Percentiles rank a stretch among this genome's conserved stretches.
Evolutionary conservation across 2,797 vertebrate species (phyloP).

Genomic region (Molossus molossus): DNA sequence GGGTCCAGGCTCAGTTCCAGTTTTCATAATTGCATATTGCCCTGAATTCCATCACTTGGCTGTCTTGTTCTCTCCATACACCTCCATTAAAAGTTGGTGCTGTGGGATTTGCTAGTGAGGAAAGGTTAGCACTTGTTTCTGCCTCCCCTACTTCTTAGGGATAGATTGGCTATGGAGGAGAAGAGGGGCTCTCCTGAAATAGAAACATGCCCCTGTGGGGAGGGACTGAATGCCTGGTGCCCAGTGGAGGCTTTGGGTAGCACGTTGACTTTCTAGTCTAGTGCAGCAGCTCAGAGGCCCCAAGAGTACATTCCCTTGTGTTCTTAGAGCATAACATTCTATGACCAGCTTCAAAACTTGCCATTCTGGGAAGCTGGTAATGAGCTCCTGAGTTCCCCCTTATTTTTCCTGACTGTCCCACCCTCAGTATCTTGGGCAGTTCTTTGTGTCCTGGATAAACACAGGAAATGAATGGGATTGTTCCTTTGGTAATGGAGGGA

Average conservation of each 20-base stretch:
- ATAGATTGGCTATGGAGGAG: neutral
- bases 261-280: neutral
- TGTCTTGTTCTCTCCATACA: constrained; percentile 56
- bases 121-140: neutral
- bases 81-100: constrained; percentile 62
- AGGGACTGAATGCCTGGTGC: accelerated
- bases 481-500: neutral
- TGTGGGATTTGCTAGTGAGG: neutral
- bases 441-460: constrained; percentile 9
- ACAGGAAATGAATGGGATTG: constrained; percentile 2
- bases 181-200: neutral
- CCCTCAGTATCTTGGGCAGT: neutral
- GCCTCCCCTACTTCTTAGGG: neutral
- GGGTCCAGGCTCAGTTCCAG: constrained; percentile 69
- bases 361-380: neutral
- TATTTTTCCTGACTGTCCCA: neutral
- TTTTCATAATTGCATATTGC: constrained; percentile 77
- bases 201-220: neutral
- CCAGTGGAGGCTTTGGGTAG: neutral
- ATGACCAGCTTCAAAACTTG: neutral
- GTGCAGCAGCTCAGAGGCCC: too few species aligned
- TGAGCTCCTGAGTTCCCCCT: neutral
- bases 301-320: neutral
- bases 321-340: neutral
- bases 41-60: constrained; percentile 46